phyloP scores from a whole-genome alignment of 2,113 vertebrate species.

The Microcebus murinus region DNA sequence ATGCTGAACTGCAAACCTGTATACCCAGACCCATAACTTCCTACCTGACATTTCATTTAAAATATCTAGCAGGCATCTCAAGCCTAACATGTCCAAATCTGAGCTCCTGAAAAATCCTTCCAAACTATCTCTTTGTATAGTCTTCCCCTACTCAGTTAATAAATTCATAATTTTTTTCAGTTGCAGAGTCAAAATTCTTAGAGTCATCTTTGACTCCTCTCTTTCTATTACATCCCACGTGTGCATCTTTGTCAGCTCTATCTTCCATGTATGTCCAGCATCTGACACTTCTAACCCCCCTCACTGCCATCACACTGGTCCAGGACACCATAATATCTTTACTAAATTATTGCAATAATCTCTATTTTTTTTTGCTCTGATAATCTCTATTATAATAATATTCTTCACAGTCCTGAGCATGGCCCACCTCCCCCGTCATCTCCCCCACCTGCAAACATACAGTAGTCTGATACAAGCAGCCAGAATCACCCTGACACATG shows the following conservation, averaged over 20 bases:
- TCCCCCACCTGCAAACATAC: not conserved
- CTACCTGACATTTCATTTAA: not conserved
- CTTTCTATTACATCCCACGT: not conserved
- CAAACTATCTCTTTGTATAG: not conserved
- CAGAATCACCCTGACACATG: not conserved
- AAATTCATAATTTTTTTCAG: not conserved
- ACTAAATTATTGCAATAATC: not conserved
- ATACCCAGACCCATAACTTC: not conserved
- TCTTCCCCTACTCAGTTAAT: not conserved
- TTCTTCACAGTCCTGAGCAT: not conserved
- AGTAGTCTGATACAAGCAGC: not conserved
- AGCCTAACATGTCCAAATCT: not conserved
- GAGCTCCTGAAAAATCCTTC: not conserved
- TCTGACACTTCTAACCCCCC: not conserved
- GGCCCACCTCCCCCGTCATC: not conserved
- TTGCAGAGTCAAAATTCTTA: not conserved
- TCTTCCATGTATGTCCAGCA: not conserved
- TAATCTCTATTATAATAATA: not conserved
- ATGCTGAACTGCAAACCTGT: not conserved
- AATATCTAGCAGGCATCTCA: not conserved
- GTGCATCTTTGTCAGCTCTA: not conserved
- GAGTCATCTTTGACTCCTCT: not conserved
- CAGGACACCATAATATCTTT: not conserved
- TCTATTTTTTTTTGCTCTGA: not conserved
- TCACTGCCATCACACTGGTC: not conserved